Evolutionary conservation across 2,797 vertebrate genomes (phyloP).

Genomic region (Zalophus californianus): DNA sequence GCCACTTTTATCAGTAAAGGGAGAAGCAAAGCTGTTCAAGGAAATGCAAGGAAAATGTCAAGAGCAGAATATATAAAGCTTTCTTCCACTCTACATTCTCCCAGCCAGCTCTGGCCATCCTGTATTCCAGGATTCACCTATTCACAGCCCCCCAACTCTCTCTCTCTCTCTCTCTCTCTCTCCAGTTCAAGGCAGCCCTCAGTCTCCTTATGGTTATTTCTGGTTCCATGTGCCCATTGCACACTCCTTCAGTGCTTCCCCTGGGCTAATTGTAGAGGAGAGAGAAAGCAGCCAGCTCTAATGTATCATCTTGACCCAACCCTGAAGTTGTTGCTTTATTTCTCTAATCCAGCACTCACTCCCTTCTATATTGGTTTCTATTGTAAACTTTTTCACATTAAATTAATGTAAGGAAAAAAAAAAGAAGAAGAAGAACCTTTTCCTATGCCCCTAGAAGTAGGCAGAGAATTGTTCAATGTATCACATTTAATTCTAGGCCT

Average conservation of each 20-base stretch:
- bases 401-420: not conserved
- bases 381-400: not conserved
- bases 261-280: not conserved
- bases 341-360: not conserved
- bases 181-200: too few species aligned
- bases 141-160: too few species aligned
- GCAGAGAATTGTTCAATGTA: not conserved
- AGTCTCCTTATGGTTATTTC: not conserved
- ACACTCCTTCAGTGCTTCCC: not conserved
- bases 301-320: not conserved
- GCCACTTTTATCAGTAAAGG: not conserved
- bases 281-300: not conserved
- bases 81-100: not conserved
- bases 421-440: not conserved
- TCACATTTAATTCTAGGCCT: not conserved
- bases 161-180: not conserved
- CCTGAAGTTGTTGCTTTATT: not conserved
- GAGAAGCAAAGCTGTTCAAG: not conserved
- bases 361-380: not conserved
- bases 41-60: not conserved
- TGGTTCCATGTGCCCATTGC: not conserved
- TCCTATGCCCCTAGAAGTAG: not conserved
- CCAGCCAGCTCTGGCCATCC: not conserved
- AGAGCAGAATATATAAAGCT: not conserved
- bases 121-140: not conserved